Conservation (phyloP, 1,140 invertebrate genomes). For the Zaprionus davidi region DNA sequence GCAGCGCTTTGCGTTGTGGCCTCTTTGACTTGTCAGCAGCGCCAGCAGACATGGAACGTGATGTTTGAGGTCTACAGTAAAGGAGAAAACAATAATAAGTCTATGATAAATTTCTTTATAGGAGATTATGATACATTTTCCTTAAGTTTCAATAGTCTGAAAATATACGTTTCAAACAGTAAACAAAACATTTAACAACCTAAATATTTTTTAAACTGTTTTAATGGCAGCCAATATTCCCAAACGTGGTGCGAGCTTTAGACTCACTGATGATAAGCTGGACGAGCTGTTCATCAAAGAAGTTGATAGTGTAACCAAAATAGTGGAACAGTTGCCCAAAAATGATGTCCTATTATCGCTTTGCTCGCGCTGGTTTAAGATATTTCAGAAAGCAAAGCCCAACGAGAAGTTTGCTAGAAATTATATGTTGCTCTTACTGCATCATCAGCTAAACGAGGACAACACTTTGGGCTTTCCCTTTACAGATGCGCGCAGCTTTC, state of each 20-base stretch:
- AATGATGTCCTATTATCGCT: constrained; percentile 26
- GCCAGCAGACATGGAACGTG: constrained; percentile 76
- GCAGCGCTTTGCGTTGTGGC: constrained; percentile 40
- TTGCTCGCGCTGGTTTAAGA: constrained; percentile 67
- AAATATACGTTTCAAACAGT: background rate
- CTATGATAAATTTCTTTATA: background rate
- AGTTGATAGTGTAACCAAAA: constrained; percentile 39
- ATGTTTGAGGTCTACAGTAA: constrained; percentile 72
- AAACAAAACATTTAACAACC: constrained; percentile 7
- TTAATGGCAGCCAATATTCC: constrained; percentile 8
- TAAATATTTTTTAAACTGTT: constrained; percentile 9
- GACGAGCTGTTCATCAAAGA: constrained; percentile 63
- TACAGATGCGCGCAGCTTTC: constrained; percentile 45
- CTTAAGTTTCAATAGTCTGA: background rate
- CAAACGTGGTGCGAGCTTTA: background rate
- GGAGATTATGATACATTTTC: background rate
- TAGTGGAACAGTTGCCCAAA: constrained; percentile 32
- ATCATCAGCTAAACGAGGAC: constrained; percentile 61
- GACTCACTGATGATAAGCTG: constrained; percentile 36
- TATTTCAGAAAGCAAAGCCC: constrained; percentile 36
- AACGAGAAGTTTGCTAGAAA: constrained; percentile 65
- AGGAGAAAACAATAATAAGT: background rate
- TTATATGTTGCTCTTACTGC: constrained; percentile 59
- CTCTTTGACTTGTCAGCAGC: constrained; percentile 69
- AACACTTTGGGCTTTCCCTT: constrained; percentile 55